These are phyloP conservation scores for Spicauda simplicius DNA, from an alignment of 2,888 invertebrate genomes.

Conservation along the genomic window DNA sequence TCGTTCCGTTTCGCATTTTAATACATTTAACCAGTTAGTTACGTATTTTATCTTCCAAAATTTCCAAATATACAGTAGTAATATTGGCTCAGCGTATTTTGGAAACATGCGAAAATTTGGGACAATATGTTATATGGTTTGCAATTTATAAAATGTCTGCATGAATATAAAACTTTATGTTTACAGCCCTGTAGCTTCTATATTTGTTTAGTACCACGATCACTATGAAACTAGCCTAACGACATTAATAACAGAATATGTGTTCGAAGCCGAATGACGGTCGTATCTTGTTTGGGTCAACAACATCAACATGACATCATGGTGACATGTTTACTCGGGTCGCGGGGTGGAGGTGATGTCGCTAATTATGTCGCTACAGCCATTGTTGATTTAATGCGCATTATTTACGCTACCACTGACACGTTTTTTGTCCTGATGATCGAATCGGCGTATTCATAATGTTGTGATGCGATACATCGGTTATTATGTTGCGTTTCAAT, in stretches of 20 bases:
- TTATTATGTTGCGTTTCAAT: neutral
- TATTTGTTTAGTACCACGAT: neutral
- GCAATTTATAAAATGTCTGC: too few relatives aligned
- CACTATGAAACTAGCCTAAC: neutral
- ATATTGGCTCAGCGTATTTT: too few relatives aligned
- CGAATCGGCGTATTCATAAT: constrained; percentile 11
- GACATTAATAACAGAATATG: constrained; percentile 10
- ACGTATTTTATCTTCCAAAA: too few relatives aligned
- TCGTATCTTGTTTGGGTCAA: constrained; percentile 63
- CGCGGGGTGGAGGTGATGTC: constrained; percentile 68
- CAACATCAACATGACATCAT: constrained; percentile 79
- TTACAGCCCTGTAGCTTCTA: neutral
- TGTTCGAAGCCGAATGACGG: constrained; percentile 27
- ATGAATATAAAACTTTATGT: too few relatives aligned
- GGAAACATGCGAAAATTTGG: too few relatives aligned
- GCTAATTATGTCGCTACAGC: constrained; percentile 41
- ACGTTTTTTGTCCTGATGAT: constrained; percentile 29
- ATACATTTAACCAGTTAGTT: too few relatives aligned
- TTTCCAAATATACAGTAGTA: too few relatives aligned
- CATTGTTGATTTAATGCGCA: constrained; percentile 60
- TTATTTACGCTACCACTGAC: constrained; percentile 42
- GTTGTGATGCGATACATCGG: neutral
- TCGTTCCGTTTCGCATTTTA: too few relatives aligned
- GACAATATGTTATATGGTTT: too few relatives aligned
- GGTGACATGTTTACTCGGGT: constrained; percentile 69